These are phyloP conservation scores for Neopelma chrysocephalum DNA, from an alignment of 2,797 vertebrate genomes.

Conservation along the genomic window DNA sequence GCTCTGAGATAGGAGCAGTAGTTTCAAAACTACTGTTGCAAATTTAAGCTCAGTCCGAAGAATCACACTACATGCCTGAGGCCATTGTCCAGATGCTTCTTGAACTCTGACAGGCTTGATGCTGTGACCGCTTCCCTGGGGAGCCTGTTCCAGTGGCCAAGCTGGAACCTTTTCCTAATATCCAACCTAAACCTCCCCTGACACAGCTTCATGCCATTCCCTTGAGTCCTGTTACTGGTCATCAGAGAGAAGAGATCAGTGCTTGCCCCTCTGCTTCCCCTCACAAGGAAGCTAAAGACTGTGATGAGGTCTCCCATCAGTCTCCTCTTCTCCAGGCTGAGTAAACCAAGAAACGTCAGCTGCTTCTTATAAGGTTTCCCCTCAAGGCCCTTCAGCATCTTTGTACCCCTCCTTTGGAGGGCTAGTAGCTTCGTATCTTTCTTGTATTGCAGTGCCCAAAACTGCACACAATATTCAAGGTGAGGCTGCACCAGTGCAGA, in stretches of 20 bases:
- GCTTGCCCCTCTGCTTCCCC: background rate
- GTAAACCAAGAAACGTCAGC: background rate
- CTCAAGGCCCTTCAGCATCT: background rate
- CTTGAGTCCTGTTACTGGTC: background rate
- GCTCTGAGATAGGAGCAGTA: background rate
- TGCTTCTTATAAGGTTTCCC: background rate
- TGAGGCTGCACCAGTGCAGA: background rate
- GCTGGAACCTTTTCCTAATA: background rate
- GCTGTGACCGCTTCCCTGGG: background rate
- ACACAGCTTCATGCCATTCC: background rate
- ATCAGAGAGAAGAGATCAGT: background rate
- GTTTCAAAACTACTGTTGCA: background rate
- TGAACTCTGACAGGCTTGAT: background rate
- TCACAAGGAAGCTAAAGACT: background rate
- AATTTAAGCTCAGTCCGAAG: background rate
- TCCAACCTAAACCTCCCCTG: background rate
- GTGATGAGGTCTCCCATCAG: background rate
- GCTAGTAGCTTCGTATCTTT: background rate
- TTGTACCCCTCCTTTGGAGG: fast-evolving
- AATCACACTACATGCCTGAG: fast-evolving
- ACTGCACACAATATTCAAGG: fast-evolving
- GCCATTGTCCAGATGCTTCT: background rate
- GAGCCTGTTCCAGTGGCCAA: background rate
- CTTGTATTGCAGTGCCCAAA: background rate
- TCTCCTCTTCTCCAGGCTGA: background rate